Evolutionary conservation across 2,888 invertebrate genomes (phyloP), one percentile per base, ranked within the genome.

Genomic region (Eilema depressum): DNA sequence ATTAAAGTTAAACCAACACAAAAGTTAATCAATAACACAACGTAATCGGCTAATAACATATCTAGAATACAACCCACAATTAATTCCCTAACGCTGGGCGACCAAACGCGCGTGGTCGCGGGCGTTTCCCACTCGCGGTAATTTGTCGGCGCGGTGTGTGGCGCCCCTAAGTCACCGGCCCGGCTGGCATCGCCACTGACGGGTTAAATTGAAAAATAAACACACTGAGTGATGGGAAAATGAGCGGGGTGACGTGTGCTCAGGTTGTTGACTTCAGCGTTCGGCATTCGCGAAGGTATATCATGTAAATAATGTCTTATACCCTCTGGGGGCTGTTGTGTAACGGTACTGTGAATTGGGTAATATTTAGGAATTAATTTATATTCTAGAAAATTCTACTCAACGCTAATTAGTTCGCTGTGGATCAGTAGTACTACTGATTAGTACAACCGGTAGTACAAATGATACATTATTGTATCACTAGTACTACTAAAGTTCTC

Each of bases 171-270:
- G 90, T 94, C 93, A 93, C 82, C 84, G 83, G 75, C 76, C 85
- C 83, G 83, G 84, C 81, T 83, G 83, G 85, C 81, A 82, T 75
- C 81, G 83, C 88, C 91, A 90, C 89, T 93, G 93, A 93, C 92
- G 91, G 92, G 88, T 86, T 86, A 91, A 93, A 94, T 94, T 94
- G 95, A 94, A 94, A 95, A 95, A 95, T 94, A 95, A 95, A 95
- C 94, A 94, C 86, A 79, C 88, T 92, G 93, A 92, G 89, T 91
- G 94, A 93, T 92, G 90, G 88, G 83, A 84, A 83, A 87, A 86
- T 82, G 85, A 83, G 83, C 84, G 80, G 70, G 70, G 80, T 86
- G 88, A 87, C 88, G 86, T 80, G 85, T 78, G 80, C 82, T 78
- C 85, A 86, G 92, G 92, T 92, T 91, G 90, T 91, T 92, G 91